Evolutionary conservation across 2,888 invertebrate genomes (phyloP), one percentile per base, ranked within the genome.

Genomic region (Drosophila mayaguana): DNA sequence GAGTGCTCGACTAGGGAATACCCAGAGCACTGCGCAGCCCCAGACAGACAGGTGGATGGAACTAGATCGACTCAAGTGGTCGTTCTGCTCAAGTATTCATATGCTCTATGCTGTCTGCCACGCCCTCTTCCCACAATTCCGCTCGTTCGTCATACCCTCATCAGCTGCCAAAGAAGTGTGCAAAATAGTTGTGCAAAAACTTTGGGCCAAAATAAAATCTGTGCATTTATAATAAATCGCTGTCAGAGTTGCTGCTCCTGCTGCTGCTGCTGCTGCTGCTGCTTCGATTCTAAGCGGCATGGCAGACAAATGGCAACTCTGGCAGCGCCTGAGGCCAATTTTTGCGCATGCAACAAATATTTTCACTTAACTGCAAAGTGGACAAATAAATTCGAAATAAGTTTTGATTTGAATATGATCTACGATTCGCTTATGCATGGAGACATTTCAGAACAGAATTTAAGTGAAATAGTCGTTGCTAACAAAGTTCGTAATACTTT

Each of bases 161-260:
- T 16, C 36, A 36, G 16, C 4, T 38, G 18, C 0, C n/a, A n/a
- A 38, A 42, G 57, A 73, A 55, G 53, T 25, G 11, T 32, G 28
- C 28, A 28, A 34, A 51, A 16, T 48, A 54, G 38, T 38, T 54
- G 54, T 1, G 12, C 36, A 25, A 54, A 38, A 54, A 53, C 16
- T 38, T 54, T 54, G 22, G 43, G 25, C 59, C 57, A 34, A 75
- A 38, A 38, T n/a, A 32, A 46, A 61, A 75, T 69, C 40, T 69
- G 40, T 64, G 55, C 54, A 51, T 28, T 38, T 51, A 55, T 51
- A 16, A 60, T 69, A 63, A 79, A 75, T 75, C 42, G 43, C 50
- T 75, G 43, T 18, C 63, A 72, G 18, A 46, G 46, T 40, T 60
- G 40, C 34, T 25, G 42, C 38, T 22, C 25, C 38, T 22, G 48